These are phyloP conservation scores for Rhadinocentrus ornatus DNA, from an alignment of 2,797 vertebrate species.

Conservation along the genomic window DNA sequence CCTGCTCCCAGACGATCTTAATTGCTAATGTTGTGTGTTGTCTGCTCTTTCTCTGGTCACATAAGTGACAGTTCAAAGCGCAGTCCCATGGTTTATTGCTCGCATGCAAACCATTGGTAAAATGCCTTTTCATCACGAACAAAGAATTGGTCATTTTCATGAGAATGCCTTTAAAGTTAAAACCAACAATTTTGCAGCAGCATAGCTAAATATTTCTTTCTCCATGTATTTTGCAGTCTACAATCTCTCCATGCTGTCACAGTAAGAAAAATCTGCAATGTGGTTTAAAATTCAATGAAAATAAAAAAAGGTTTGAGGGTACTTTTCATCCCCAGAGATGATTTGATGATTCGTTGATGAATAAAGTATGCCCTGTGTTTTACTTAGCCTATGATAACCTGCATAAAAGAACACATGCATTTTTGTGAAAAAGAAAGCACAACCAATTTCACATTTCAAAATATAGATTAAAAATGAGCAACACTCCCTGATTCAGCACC, in stretches of 20 bases:
- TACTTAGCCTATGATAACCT: not conserved
- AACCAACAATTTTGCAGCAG: conserved; percentile 47
- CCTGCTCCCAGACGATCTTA: conserved; percentile 65
- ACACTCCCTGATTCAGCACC: too few relatives aligned
- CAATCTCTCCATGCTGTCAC: conserved; percentile 43
- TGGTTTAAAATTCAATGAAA: conserved; percentile 31
- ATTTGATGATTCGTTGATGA: not conserved
- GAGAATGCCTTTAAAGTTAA: conserved; percentile 62
- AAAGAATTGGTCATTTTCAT: conserved; percentile 64
- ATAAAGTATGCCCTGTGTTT: not conserved
- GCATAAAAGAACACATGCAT: not conserved
- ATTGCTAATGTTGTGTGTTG: conserved; percentile 67
- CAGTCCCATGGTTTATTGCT: conserved; percentile 40
- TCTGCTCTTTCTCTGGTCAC: conserved; percentile 49
- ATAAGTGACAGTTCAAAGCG: conserved; percentile 77
- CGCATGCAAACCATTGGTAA: conserved; percentile 53
- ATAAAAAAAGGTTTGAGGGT: not conserved
- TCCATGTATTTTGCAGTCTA: conserved; percentile 27
- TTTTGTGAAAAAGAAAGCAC: too few relatives aligned
- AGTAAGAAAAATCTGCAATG: conserved; percentile 37
- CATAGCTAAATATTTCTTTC: conserved; percentile 38
- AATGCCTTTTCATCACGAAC: conserved; percentile 60
- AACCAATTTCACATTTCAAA: too few relatives aligned
- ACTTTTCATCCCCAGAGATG: conserved; percentile 3
- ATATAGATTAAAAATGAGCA: too few relatives aligned